Percentiles rank a stretch among this genome's conserved stretches.
These are phyloP conservation scores for Sardinella longiceps DNA, from an alignment of 2,797 vertebrate genomes.

Conservation along the genomic window DNA sequence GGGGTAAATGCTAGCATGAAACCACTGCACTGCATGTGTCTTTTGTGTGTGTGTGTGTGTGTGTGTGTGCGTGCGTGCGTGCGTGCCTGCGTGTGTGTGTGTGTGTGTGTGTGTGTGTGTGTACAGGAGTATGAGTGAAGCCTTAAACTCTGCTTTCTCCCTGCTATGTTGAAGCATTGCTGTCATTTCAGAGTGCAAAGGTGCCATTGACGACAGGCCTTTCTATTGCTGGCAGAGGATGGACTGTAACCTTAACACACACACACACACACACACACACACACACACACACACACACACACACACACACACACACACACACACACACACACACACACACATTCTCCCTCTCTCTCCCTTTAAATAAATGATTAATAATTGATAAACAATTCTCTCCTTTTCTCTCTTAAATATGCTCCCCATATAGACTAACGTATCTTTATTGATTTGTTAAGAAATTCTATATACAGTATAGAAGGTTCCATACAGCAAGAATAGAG, in stretches of 20 bases:
- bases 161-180: not conserved
- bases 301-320: slow-evolving; percentile 21
- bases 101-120: not conserved
- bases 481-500: not conserved
- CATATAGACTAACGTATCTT: not conserved
- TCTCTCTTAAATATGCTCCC: not conserved
- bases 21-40: not conserved
- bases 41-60: not conserved
- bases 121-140: not conserved
- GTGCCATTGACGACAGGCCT: not conserved
- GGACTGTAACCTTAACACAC: slow-evolving; percentile 10
- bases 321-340: slow-evolving; percentile 15
- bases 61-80: not conserved
- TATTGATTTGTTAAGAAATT: not conserved
- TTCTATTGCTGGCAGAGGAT: not conserved
- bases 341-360: slow-evolving; percentile 30
- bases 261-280: slow-evolving; percentile 8
- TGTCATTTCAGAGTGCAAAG: not conserved
- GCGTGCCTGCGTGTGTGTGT: slow-evolving; percentile 29
- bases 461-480: not conserved
- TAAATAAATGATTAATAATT: too few species aligned
- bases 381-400: not conserved
- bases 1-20: not conserved
- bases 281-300: not conserved
- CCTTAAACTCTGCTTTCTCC: not conserved